Evolutionary conservation across 1,140 invertebrate species (phyloP).

Genomic region (Hypothenemus hampei): DNA sequence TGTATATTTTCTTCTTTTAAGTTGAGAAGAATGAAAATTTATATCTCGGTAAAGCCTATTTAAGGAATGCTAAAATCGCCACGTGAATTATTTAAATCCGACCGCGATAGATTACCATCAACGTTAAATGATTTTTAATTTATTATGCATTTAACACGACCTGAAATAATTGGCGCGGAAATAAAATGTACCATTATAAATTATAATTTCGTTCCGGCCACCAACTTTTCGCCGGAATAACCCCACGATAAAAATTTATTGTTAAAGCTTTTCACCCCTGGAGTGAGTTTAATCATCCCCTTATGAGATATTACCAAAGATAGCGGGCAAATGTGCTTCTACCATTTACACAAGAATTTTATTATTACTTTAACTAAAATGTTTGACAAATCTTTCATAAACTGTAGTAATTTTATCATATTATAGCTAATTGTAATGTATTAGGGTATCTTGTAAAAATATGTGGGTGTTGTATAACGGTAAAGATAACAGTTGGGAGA

Average conservation of each 20-base stretch:
- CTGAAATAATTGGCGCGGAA: slow-evolving; percentile 7
- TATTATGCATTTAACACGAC: slow-evolving; percentile 7
- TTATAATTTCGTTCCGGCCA: slow-evolving; percentile 13
- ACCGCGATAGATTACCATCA: background rate
- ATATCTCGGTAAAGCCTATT: background rate
- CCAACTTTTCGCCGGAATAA: slow-evolving; percentile 4
- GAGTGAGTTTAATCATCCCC: slow-evolving; percentile 17
- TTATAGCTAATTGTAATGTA: background rate
- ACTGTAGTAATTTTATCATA: background rate
- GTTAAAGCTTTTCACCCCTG: slow-evolving; percentile 9
- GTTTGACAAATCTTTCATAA: too few relatives aligned
- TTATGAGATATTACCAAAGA: slow-evolving; percentile 21
- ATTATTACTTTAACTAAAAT: too few relatives aligned
- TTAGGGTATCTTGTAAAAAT: background rate
- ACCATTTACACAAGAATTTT: too few relatives aligned
- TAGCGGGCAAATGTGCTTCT: background rate
- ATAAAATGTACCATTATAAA: slow-evolving; percentile 14
- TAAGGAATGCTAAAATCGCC: background rate
- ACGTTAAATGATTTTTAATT: slow-evolving; percentile 3
- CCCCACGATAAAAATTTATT: slow-evolving; percentile 20
- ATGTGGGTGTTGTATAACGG: too few relatives aligned
- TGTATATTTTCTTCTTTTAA: background rate
- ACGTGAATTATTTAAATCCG: background rate
- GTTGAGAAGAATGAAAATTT: background rate
- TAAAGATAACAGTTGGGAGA: too few relatives aligned